A percentile compares a stretch with the other conserved stretches of the same genome.
phyloP scores from a whole-genome alignment of 2,888 invertebrate species.

The Meghimatium bilineatum region DNA sequence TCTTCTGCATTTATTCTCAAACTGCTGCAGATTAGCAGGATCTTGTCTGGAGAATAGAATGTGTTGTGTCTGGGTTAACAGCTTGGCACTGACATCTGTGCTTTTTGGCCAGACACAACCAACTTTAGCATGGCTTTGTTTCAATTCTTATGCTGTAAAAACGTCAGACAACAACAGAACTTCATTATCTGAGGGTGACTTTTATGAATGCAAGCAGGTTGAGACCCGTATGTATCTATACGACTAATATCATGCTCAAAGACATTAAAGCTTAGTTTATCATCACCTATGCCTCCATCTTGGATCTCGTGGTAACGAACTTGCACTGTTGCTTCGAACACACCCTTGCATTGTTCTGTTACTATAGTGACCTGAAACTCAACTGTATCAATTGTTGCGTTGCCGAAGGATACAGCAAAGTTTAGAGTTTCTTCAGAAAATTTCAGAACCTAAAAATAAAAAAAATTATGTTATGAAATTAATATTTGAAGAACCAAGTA shows the following conservation, averaged over 20 bases:
- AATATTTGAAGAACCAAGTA: too few species aligned
- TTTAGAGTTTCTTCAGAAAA: conserved; percentile 52
- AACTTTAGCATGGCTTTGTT: too few species aligned
- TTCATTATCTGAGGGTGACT: conserved; percentile 66
- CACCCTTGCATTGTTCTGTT: conserved; percentile 63
- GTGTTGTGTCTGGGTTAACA: too few species aligned
- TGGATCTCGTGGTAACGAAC: conserved; percentile 53
- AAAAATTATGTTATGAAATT: neutral
- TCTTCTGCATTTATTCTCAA: too few species aligned
- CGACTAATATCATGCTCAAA: conserved; percentile 59
- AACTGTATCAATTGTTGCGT: conserved; percentile 48
- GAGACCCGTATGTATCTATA: conserved; percentile 66
- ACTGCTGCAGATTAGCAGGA: too few species aligned
- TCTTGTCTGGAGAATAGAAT: too few species aligned
- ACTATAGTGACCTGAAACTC: conserved; percentile 68
- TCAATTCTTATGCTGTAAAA: neutral
- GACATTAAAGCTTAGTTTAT: conserved; percentile 12
- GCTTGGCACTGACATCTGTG: too few species aligned
- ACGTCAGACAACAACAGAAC: conserved; percentile 62
- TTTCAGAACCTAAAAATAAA: conserved; percentile 53
- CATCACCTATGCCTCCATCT: conserved; percentile 14
- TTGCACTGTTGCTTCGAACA: conserved; percentile 69
- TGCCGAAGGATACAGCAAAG: conserved; percentile 50
- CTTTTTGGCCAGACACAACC: too few species aligned
- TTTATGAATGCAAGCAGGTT: conserved; percentile 65